A percentile compares a stretch with the other conserved stretches of the same genome.
These are phyloP conservation scores for Euphydryas editha DNA, from an alignment of 2,888 invertebrate genomes.

Conservation along the genomic window DNA sequence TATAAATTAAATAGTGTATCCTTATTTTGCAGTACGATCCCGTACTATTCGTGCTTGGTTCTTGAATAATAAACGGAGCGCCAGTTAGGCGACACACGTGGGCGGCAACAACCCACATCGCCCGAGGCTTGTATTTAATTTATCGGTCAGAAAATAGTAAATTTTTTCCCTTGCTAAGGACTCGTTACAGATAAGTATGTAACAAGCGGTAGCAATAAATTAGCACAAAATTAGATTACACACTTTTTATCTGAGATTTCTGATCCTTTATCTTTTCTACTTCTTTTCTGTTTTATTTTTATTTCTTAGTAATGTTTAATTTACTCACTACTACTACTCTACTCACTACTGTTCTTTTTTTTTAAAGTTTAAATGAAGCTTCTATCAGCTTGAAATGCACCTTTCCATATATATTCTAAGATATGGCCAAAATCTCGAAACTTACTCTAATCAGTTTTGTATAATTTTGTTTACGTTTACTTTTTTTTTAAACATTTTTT, in stretches of 20 bases:
- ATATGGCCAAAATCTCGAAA: no score
- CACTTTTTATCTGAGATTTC: not conserved
- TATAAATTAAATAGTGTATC: slow-evolving; percentile 10
- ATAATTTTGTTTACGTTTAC: no score
- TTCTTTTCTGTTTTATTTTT: no score
- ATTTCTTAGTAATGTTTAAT: no score
- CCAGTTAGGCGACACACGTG: slow-evolving; percentile 49
- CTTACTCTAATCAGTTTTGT: no score
- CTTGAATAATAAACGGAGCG: slow-evolving; percentile 65
- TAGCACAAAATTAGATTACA: not conserved
- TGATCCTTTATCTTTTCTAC: no score
- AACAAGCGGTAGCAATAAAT: not conserved
- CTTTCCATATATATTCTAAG: no score
- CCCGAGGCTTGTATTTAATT: slow-evolving; percentile 24
- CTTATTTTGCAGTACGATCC: slow-evolving; percentile 9
- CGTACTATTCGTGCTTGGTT: slow-evolving; percentile 46
- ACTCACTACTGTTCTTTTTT: no score
- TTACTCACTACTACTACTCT: no score
- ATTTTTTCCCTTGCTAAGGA: not conserved
- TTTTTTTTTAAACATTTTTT: no score
- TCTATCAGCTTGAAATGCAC: no score
- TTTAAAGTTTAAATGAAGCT: no score
- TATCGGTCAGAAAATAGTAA: slow-evolving; percentile 17
- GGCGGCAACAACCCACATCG: slow-evolving; percentile 30
- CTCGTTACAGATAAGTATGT: not conserved